These are phyloP conservation scores for Drosophila neonasuta DNA, from an alignment of 2,888 invertebrate genomes.

Conservation along the genomic window DNA sequence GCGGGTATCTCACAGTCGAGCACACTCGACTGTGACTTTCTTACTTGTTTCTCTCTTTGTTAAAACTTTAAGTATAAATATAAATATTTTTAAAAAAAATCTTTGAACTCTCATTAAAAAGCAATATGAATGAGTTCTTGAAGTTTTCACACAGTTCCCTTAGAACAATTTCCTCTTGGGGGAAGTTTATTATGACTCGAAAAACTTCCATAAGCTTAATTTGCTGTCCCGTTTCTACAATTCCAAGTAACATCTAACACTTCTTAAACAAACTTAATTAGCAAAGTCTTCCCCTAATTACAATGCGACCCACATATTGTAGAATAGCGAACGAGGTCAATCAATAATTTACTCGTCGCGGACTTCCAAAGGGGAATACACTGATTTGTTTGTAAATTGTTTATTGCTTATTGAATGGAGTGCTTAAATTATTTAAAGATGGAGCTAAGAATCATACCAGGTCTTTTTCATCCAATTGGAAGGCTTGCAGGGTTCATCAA, in stretches of 20 bases:
- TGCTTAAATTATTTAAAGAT: constrained; percentile 2
- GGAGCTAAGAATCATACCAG: constrained; percentile 79
- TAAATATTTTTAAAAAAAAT: no score
- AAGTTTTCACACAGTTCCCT: no score
- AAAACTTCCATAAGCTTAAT: background rate
- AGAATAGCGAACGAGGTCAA: background rate
- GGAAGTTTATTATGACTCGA: background rate
- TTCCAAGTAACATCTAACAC: background rate
- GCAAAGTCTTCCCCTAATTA: constrained; percentile 1
- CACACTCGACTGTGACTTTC: no score
- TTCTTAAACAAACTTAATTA: background rate
- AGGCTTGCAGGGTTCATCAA: constrained; percentile 80
- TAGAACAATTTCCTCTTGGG: no score
- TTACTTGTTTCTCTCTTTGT: no score
- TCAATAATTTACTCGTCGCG: background rate
- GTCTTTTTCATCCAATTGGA: constrained; percentile 81
- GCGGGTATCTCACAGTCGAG: no score
- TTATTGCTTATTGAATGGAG: constrained; percentile 18
- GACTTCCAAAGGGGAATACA: background rate
- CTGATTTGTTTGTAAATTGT: constrained; percentile 27
- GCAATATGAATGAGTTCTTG: no score
- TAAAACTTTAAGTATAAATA: no score
- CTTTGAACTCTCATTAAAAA: no score
- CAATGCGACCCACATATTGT: background rate
- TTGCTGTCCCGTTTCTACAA: no score